A percentile compares a stretch with the other conserved stretches of the same genome.
Conservation (phyloP, 2,797 vertebrate species). For the Remorina albescens region DNA sequence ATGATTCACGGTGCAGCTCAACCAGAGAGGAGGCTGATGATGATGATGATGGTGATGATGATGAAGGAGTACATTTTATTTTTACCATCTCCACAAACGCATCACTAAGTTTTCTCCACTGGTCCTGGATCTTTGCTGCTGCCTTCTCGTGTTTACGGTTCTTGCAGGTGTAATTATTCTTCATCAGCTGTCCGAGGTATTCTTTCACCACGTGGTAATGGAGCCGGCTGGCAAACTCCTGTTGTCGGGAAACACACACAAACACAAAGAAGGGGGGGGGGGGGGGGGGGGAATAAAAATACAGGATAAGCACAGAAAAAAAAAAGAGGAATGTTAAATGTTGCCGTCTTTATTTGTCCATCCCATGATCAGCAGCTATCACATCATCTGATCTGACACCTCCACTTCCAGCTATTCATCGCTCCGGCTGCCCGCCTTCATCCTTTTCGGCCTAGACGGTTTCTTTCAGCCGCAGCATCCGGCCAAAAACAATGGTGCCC, state of each 20-base stretch:
- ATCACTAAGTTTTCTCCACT: conserved; percentile 79
- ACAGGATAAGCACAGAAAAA: conserved; percentile 21
- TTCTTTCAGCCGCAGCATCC: conserved; percentile 25
- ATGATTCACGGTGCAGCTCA: neutral
- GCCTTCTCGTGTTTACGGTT: conserved; percentile 79
- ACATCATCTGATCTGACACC: conserved; percentile 31
- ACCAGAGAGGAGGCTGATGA: too few relatives aligned
- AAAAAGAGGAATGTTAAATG: conserved; percentile 11
- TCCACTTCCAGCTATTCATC: conserved; percentile 57
- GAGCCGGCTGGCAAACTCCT: conserved; percentile 84
- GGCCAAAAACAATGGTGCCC: conserved; percentile 41
- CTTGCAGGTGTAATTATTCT: conserved; percentile 80
- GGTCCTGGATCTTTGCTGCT: conserved; percentile 83
- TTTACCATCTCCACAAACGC: conserved; percentile 87
- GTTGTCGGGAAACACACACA: conserved; percentile 42
- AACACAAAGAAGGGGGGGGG: too few relatives aligned
- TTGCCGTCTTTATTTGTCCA: neutral
- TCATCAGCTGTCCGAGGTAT: conserved; percentile 89
- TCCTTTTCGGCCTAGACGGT: rapidly evolving
- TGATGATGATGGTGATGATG: neutral
- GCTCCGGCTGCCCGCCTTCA: neutral
- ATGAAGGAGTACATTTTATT: neutral
- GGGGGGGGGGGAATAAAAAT: too few relatives aligned
- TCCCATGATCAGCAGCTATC: conserved; percentile 7
- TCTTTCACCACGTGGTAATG: conserved; percentile 86